These are phyloP conservation scores for Odontothrips loti DNA, from an alignment of 2,888 invertebrate species.

Conservation along the genomic window DNA sequence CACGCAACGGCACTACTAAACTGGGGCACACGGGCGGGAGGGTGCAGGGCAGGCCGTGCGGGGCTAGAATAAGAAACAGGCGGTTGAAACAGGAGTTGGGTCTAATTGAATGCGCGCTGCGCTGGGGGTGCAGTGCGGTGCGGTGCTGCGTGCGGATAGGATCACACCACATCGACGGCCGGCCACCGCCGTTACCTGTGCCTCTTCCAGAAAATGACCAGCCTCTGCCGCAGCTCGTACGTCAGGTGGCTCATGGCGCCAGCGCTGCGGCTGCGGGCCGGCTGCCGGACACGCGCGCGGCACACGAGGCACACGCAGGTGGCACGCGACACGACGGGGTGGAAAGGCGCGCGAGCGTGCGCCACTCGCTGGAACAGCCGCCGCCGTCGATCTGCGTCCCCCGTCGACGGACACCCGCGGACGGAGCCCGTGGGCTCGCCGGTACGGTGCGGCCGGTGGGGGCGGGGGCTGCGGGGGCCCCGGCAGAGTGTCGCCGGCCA, in stretches of 20 bases:
- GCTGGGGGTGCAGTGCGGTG: too few relatives aligned
- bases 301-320: neutral
- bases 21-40: too few relatives aligned
- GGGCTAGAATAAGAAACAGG: too few relatives aligned
- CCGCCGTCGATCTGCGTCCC: neutral
- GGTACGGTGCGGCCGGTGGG: neutral
- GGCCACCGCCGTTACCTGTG: neutral
- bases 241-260: slow-evolving; percentile 1
- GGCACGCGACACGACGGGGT: neutral
- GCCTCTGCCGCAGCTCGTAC: slow-evolving; percentile 5
- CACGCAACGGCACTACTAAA: too few relatives aligned
- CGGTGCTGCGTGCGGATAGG: too few relatives aligned
- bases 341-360: too few relatives aligned
- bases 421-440: neutral
- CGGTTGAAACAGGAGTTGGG: too few relatives aligned
- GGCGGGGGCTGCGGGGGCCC: too few relatives aligned
- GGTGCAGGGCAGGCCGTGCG: too few relatives aligned
- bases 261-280: neutral
- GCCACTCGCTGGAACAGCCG: neutral
- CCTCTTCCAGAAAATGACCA: slow-evolving; percentile 19
- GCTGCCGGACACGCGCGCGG: neutral
- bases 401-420: neutral
- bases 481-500: too few relatives aligned
- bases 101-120: too few relatives aligned
- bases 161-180: too few relatives aligned